phyloP scores from a whole-genome alignment of 2,888 invertebrate species.

The Drosophila colorata region DNA sequence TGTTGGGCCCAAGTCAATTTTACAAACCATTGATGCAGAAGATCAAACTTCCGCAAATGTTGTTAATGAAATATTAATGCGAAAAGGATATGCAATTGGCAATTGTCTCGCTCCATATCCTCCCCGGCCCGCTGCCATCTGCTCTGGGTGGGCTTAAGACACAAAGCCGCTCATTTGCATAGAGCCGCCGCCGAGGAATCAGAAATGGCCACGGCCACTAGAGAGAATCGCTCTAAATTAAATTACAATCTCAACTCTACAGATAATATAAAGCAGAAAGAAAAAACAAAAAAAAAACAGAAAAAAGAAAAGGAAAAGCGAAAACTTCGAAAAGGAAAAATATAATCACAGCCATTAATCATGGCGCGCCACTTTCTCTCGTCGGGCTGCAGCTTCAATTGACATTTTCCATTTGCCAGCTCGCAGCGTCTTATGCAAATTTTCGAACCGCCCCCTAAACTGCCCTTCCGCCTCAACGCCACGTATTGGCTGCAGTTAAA shows the following conservation, averaged over 20 bases:
- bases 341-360: constrained; percentile 77
- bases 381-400: constrained; percentile 62
- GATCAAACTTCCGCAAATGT: constrained; percentile 84
- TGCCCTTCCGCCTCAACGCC: background rate
- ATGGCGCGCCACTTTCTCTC: constrained; percentile 44
- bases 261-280: constrained; percentile 57
- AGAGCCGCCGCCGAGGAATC: constrained; percentile 43
- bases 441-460: constrained; percentile 3
- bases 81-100: constrained; percentile 83
- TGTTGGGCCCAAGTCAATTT: constrained; percentile 82
- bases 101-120: constrained; percentile 62
- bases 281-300: constrained; percentile 9
- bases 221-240: constrained; percentile 70
- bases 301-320: constrained; percentile 13
- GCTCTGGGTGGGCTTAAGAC: constrained; percentile 53
- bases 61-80: constrained; percentile 83
- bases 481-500: constrained; percentile 75
- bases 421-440: constrained; percentile 38
- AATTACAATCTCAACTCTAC: constrained; percentile 72
- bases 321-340: constrained; percentile 27
- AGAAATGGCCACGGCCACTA: constrained; percentile 43
- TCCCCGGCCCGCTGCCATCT: constrained; percentile 1
- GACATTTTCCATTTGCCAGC: constrained; percentile 75
- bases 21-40: constrained; percentile 85
- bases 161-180: constrained; percentile 71